Conservation (phyloP, 1,140 invertebrate genomes). For the Drosophila subpulchrella region DNA sequence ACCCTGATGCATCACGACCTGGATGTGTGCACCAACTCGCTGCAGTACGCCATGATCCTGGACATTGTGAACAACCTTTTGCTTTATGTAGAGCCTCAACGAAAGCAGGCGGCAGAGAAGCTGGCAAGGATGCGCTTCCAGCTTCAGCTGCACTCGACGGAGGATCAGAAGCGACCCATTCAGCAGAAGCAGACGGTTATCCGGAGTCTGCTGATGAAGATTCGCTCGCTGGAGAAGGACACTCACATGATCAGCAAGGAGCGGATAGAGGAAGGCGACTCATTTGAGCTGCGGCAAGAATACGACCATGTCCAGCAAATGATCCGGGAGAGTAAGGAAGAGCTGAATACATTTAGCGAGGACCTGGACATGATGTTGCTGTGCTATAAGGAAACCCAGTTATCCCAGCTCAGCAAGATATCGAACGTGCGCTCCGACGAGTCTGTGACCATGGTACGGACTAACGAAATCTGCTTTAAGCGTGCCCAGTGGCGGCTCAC, state of each 20-base stretch:
- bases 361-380: slow-evolving; percentile 96
- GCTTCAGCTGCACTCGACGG: slow-evolving; percentile 93
- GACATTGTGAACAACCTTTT: slow-evolving; percentile 99
- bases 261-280: slow-evolving; percentile 89
- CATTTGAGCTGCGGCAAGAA: slow-evolving; percentile 89
- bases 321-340: slow-evolving; percentile 96
- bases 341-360: slow-evolving; percentile 93
- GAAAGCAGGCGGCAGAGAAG: slow-evolving; percentile 95
- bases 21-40: slow-evolving; percentile 98
- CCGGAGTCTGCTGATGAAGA: slow-evolving; percentile 91
- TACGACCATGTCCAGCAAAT: slow-evolving; percentile 88
- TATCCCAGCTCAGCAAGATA: slow-evolving; percentile 87
- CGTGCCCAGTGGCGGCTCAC: slow-evolving; percentile 99
- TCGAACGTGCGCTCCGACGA: slow-evolving; percentile 86
- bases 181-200: slow-evolving; percentile 95
- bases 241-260: slow-evolving; percentile 95
- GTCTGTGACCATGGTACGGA: slow-evolving; percentile 91
- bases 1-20: slow-evolving; percentile 99
- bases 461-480: slow-evolving; percentile 99
- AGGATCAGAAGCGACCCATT: slow-evolving; percentile 96
- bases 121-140: slow-evolving; percentile 97
- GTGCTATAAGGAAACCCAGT: slow-evolving; percentile 94
- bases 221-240: slow-evolving; percentile 94
- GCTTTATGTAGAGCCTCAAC: slow-evolving; percentile 97
- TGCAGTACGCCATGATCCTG: slow-evolving; percentile 97